Percentiles rank a stretch among this genome's conserved stretches.
Conservation (phyloP, 2,888 invertebrate species). For the Oxycera nigricornis region DNA sequence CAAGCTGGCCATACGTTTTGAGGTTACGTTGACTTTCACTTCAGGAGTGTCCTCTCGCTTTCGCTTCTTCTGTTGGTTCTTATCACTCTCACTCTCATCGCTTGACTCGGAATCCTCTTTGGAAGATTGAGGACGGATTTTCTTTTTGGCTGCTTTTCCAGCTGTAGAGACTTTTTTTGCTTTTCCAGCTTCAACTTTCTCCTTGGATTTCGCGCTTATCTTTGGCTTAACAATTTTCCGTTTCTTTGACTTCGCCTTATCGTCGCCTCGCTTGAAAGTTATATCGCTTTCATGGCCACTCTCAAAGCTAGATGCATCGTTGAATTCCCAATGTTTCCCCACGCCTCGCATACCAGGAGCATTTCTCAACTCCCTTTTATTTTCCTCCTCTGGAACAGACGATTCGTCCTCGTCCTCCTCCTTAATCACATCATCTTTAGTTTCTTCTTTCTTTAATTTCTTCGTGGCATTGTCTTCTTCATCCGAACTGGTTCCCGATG, state of each 20-base stretch:
- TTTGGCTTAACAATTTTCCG: conserved; percentile 41
- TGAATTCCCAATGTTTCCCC: conserved; percentile 86
- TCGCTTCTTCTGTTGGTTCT: conserved; percentile 64
- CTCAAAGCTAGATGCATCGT: conserved; percentile 61
- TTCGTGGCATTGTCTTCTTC: conserved; percentile 60
- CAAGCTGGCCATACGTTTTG: conserved; percentile 89
- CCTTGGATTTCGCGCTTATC: conserved; percentile 49
- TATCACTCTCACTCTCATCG: conserved; percentile 65
- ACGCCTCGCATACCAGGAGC: conserved; percentile 78
- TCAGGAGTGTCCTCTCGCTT: conserved; percentile 55
- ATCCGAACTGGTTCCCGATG: conserved; percentile 63
- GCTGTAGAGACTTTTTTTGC: conserved; percentile 49
- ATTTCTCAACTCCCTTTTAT: conserved; percentile 70
- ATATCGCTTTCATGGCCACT: conserved; percentile 48
- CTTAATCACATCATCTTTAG: conserved; percentile 45
- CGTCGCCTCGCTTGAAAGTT: conserved; percentile 36
- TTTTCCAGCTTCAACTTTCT: conserved; percentile 53
- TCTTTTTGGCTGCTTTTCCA: conserved; percentile 49
- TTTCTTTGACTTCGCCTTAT: conserved; percentile 46
- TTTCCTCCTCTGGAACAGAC: conserved; percentile 51
- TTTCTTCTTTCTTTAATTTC: conserved; percentile 46
- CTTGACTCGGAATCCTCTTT: conserved; percentile 60
- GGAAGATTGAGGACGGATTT: conserved; percentile 46
- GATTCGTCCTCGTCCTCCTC: conserved; percentile 51
- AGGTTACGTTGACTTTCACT: conserved; percentile 82